Base-by-base conservation (phyloP, 2,888 invertebrate genomes). In the Dendrolimus pini region DNA sequence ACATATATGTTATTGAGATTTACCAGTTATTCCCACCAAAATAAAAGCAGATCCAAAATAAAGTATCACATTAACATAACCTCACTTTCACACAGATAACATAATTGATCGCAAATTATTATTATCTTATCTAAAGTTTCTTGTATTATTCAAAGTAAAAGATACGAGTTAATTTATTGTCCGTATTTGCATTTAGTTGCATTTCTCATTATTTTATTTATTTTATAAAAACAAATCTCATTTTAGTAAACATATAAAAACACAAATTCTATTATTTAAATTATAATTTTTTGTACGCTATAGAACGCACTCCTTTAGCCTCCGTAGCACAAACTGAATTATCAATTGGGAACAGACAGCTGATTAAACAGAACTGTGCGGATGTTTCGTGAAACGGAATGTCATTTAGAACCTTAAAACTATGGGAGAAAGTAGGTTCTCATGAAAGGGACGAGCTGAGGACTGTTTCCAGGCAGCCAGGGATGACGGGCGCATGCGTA, bases 301-400 rank as follows among this genome's bases (percentile, higher is more conserved):
- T 13, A 58, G 53, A 57, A 53, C 18, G 57, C 60, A 55, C 55
- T 41, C 54, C 56, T 56, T 52, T 55, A 63, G 62, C 64, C 66
- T 30, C 13, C 54, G 56, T 52, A 52, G 56, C 52, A 71, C 72
- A 83, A 84, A 89, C 88, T 87, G 78, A 88, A 88, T 88, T 89
- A 89, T 83, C 84, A 84, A 86, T 82, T 78, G 82, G 77, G 82
- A 79, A 66, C 79, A 76, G 74, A 82, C 89, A 90, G 89, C 89
- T 90, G 89, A 85, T 86, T 78, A 86, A 82, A 87, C 77, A 83
- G 72, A 70, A 67, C 77, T 41, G 30, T 41, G 63, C 62, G 80
- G 74, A 85, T 65, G 71, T 81, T 84, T 77, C 82, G 70, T 61
- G 61, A 61, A 64, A 61, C 62, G 63, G 61, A 60, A 69, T 61